A percentile compares a stretch with the other conserved stretches of the same genome.
Conservation (phyloP, 2,888 invertebrate genomes). For the Eumerus sabulonum region DNA sequence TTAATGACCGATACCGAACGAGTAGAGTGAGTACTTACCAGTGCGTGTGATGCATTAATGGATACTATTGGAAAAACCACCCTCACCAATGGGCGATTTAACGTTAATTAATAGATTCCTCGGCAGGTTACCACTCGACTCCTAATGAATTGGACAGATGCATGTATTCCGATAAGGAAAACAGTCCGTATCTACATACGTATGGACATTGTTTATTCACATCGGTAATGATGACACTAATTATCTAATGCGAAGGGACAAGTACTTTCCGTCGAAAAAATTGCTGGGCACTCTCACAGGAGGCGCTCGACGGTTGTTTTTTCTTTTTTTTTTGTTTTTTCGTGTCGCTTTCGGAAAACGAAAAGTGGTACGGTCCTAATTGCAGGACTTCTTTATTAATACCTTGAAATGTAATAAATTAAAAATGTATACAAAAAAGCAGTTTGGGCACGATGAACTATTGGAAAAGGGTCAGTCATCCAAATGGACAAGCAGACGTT, state of each 20-base stretch:
- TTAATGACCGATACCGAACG: no score
- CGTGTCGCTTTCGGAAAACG: neutral
- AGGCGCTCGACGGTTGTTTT: no score
- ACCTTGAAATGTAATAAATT: slow-evolving; percentile 53
- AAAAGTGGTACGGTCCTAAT: slow-evolving; percentile 38
- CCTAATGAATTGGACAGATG: slow-evolving; percentile 59
- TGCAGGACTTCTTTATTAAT: slow-evolving; percentile 54
- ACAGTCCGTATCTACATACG: slow-evolving; percentile 11
- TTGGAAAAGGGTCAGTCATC: slow-evolving; percentile 1
- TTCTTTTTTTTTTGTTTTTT: no score
- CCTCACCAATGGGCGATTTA: slow-evolving; percentile 48
- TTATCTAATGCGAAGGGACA: slow-evolving; percentile 59
- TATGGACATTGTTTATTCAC: slow-evolving; percentile 57
- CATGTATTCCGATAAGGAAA: slow-evolving; percentile 49
- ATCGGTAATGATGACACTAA: slow-evolving; percentile 65
- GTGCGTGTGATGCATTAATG: slow-evolving; percentile 42
- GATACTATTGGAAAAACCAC: slow-evolving; percentile 27
- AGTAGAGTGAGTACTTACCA: neutral
- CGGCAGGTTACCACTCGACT: slow-evolving; percentile 38
- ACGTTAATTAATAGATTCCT: slow-evolving; percentile 68
- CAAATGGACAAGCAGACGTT: neutral
- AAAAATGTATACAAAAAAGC: slow-evolving; percentile 14
- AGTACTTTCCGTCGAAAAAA: slow-evolving; percentile 32
- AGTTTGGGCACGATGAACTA: slow-evolving; percentile 27
- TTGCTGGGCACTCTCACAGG: slow-evolving; percentile 6